These are phyloP conservation scores for Megatriorchis doriae DNA, from an alignment of 2,113 vertebrate genomes.

Conservation along the genomic window DNA sequence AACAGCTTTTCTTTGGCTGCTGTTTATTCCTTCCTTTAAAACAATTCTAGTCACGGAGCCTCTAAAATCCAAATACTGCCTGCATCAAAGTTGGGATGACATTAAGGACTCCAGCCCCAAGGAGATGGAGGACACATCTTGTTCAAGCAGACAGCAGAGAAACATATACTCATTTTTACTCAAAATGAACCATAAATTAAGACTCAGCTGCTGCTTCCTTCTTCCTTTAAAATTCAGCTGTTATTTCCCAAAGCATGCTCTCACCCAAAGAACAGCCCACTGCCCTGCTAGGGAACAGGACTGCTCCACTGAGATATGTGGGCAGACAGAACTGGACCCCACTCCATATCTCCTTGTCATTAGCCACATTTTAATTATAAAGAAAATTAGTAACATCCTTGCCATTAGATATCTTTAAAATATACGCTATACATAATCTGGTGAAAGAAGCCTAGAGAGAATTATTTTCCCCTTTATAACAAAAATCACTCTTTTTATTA, in stretches of 20 bases:
- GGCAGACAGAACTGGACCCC: neutral
- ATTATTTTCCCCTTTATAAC: conserved; percentile 19
- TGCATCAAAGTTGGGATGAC: neutral
- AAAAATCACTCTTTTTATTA: conserved; percentile 39
- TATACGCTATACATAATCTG: neutral
- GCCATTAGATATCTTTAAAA: neutral
- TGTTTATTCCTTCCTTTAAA: neutral
- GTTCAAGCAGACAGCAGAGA: neutral
- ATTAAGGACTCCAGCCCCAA: neutral
- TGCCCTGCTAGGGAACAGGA: neutral
- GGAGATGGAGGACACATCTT: neutral
- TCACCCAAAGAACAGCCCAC: neutral
- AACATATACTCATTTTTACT: neutral
- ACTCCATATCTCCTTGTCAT: neutral
- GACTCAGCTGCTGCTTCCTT: neutral
- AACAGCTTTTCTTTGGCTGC: neutral
- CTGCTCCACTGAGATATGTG: neutral
- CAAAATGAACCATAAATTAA: neutral
- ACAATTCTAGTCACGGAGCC: neutral
- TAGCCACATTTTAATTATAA: conserved; percentile 14
- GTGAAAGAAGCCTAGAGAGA: neutral
- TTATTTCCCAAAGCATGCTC: neutral
- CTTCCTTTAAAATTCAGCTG: neutral
- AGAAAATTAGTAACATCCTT: neutral
- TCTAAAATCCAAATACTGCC: neutral